phyloP scores from a whole-genome alignment of 2,888 invertebrate species.

The Bugula neritina region DNA sequence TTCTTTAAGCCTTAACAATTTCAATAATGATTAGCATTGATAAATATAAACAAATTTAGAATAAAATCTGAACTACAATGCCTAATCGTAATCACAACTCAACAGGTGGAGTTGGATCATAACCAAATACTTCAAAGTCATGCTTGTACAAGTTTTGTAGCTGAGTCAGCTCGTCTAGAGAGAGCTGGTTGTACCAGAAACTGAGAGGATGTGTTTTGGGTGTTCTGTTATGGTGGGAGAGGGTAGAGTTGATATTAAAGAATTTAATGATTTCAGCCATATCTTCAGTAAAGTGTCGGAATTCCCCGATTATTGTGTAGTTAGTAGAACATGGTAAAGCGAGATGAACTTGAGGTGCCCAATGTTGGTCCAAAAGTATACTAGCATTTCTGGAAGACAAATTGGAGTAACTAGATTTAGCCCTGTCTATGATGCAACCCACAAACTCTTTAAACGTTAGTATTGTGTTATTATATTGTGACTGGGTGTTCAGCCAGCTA shows the following conservation, averaged over 20 bases:
- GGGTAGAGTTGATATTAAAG: not conserved
- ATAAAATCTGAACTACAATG: no score
- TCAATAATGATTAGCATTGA: no score
- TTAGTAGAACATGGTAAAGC: not conserved
- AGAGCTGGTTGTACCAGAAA: not conserved
- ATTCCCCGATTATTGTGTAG: not conserved
- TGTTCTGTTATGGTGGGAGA: not conserved
- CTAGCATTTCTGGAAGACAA: not conserved
- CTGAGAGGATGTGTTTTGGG: not conserved
- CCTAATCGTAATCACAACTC: no score
- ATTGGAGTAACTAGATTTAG: not conserved
- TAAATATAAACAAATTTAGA: no score
- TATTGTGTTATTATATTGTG: not conserved
- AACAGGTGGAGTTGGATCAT: not conserved
- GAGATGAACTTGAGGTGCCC: not conserved
- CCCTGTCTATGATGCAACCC: not conserved
- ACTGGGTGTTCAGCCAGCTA: not conserved
- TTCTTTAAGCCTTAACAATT: no score
- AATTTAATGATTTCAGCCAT: not conserved
- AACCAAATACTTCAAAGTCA: not conserved
- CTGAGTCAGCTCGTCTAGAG: not conserved
- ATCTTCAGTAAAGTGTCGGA: not conserved
- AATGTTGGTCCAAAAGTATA: not conserved
- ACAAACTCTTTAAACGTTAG: not conserved
- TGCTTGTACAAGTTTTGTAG: not conserved